These are phyloP conservation scores for Brassicogethes aeneus DNA, from an alignment of 2,888 invertebrate genomes.

Conservation along the genomic window DNA sequence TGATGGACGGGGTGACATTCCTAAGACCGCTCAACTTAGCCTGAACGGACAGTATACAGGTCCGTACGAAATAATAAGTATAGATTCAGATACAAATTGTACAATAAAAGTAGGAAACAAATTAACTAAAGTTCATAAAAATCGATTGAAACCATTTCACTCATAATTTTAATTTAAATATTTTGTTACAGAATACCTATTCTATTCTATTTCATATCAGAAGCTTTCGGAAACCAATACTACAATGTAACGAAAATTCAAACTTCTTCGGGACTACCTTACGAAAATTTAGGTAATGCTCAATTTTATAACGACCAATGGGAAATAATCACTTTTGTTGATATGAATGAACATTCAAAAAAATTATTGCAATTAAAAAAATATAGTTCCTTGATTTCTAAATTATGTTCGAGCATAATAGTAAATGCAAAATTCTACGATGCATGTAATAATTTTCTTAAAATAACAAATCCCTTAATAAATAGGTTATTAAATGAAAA, in stretches of 20 bases:
- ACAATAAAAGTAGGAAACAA: no score
- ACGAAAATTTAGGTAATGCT: slow-evolving; percentile 7
- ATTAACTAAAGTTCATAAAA: slow-evolving; percentile 1
- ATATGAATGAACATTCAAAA: slow-evolving; percentile 7
- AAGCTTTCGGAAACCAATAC: not conserved
- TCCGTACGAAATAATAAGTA: not conserved
- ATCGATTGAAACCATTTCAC: not conserved
- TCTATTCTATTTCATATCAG: no score
- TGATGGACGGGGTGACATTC: no score
- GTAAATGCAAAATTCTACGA: not conserved
- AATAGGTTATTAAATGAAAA: no score
- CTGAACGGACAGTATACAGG: no score
- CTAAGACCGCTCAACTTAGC: no score
- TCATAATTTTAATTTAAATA: no score
- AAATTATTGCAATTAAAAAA: slow-evolving; percentile 2
- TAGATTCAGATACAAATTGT: no score
- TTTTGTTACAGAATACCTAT: no score
- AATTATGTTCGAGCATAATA: not conserved
- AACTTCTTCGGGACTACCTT: slow-evolving; percentile 1
- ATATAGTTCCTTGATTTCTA: no score
- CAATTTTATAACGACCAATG: slow-evolving; percentile 5
- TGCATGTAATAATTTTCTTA: no score
- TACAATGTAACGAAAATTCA: not conserved
- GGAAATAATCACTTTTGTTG: slow-evolving; percentile 5
- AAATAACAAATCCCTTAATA: no score